Conservation (phyloP, 37 sponge, comb jelly and placozoan species). For the Cliona cf. orientalis region DNA sequence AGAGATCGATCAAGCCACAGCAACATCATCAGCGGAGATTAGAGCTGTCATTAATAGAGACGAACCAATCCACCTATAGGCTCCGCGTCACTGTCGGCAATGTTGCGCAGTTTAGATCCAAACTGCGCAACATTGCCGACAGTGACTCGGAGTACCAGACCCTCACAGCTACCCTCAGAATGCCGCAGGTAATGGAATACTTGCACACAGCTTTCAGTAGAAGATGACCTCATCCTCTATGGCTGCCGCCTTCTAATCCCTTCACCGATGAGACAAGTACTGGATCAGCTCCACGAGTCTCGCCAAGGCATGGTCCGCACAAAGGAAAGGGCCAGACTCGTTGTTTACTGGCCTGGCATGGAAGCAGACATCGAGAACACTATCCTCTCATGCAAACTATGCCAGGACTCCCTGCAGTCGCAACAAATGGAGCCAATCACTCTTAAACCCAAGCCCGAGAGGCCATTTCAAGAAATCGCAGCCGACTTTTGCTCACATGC, state of each 20-base stretch:
- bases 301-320: too few species aligned
- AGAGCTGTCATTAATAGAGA: too few species aligned
- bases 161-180: background rate
- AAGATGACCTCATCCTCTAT: constrained; percentile 23
- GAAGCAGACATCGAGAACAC: too few species aligned
- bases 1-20: background rate
- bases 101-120: too few species aligned
- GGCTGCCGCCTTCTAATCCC: constrained; percentile 16
- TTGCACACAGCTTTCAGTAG: constrained; percentile 7
- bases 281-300: constrained; percentile 1
- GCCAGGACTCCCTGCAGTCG: constrained; percentile 11
- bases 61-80: too few species aligned
- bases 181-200: constrained; percentile 11
- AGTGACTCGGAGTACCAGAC: constrained; percentile 25
- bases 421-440: constrained; percentile 19
- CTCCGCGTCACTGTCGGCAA: too few species aligned
- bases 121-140: too few species aligned
- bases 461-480: constrained; percentile 38
- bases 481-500: constrained; percentile 28
- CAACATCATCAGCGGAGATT: constrained; percentile 13
- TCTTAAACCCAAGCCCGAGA: constrained; percentile 2
- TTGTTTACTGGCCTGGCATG: too few species aligned
- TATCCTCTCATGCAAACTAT: constrained; percentile 14
- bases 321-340: too few species aligned
- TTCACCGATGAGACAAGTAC: background rate